Conservation (phyloP, 1,140 invertebrate genomes). For the Danaus melanippus region DNA sequence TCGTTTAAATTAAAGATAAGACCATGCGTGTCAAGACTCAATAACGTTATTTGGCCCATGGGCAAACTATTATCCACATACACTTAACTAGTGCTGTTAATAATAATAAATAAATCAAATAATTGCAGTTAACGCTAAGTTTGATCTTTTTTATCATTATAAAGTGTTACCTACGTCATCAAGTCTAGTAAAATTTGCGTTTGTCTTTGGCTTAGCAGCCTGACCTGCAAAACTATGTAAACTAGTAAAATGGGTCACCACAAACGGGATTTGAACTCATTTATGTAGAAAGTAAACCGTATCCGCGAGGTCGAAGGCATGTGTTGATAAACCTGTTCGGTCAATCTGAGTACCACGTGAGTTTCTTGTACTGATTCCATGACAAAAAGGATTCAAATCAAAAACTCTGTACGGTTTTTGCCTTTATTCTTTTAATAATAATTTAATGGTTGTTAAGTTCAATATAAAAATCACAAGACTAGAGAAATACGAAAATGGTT, state of each 20-base stretch:
- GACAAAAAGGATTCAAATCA: constrained; percentile 21
- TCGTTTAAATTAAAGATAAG: constrained; percentile 38
- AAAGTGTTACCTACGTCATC: not conserved
- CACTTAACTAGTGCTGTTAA: constrained; percentile 37
- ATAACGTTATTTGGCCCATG: constrained; percentile 33
- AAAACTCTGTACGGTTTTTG: constrained; percentile 10
- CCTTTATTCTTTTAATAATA: not conserved
- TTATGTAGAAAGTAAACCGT: constrained; percentile 61
- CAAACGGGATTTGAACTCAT: constrained; percentile 49
- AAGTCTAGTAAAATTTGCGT: too few relatives aligned
- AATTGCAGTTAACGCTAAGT: constrained; percentile 29
- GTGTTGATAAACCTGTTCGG: constrained; percentile 53
- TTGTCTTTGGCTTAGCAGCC: too few relatives aligned
- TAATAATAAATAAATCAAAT: constrained; percentile 36
- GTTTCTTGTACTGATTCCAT: constrained; percentile 49
- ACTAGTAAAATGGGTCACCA: constrained; percentile 29
- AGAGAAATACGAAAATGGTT: too few relatives aligned
- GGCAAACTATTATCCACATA: constrained; percentile 41
- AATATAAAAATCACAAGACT: too few relatives aligned
- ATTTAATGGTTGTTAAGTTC: too few relatives aligned
- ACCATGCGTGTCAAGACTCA: constrained; percentile 39
- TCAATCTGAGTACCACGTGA: constrained; percentile 33
- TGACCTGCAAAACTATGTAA: too few relatives aligned
- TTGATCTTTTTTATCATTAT: not conserved
- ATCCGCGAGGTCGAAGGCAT: constrained; percentile 53